These are phyloP conservation scores for Cathartes aura DNA, from an alignment of 2,113 vertebrate genomes.

Conservation along the genomic window DNA sequence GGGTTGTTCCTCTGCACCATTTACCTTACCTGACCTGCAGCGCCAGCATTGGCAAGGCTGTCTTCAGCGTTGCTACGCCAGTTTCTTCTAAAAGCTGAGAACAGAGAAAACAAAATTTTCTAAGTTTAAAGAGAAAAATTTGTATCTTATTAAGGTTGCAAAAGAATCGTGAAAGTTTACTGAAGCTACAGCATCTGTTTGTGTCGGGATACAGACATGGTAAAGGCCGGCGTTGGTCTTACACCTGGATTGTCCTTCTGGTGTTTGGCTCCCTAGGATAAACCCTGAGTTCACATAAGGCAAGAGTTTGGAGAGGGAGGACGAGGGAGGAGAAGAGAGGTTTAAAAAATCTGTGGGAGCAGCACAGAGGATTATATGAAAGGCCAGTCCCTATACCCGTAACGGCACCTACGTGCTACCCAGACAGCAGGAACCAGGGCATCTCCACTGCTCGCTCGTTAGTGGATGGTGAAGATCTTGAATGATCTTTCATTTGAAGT, in stretches of 20 bases:
- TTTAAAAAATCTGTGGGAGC: not conserved
- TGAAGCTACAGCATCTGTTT: not conserved
- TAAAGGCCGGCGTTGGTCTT: not conserved
- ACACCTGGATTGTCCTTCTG: not conserved
- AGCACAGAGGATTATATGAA: not conserved
- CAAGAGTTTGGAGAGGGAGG: not conserved
- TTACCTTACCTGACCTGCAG: conserved; percentile 50
- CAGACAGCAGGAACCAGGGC: not conserved
- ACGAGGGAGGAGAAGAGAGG: not conserved
- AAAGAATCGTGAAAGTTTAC: not conserved
- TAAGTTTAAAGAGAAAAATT: not conserved
- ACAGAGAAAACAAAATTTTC: not conserved
- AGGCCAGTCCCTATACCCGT: not conserved
- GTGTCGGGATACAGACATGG: fast-evolving
- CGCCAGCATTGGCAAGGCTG: not conserved
- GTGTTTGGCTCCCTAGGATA: not conserved
- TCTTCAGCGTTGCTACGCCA: not conserved
- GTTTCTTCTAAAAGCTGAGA: not conserved
- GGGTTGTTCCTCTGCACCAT: conserved; percentile 28
- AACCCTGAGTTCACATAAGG: not conserved
- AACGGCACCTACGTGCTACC: fast-evolving
- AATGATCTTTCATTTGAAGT: not conserved
- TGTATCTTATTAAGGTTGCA: not conserved
- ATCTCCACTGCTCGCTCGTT: fast-evolving
- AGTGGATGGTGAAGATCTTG: not conserved